A percentile compares a stretch with the other conserved stretches of the same genome.
These are phyloP conservation scores for Agrotis ipsilon DNA, from an alignment of 2,888 invertebrate species.

Conservation along the genomic window DNA sequence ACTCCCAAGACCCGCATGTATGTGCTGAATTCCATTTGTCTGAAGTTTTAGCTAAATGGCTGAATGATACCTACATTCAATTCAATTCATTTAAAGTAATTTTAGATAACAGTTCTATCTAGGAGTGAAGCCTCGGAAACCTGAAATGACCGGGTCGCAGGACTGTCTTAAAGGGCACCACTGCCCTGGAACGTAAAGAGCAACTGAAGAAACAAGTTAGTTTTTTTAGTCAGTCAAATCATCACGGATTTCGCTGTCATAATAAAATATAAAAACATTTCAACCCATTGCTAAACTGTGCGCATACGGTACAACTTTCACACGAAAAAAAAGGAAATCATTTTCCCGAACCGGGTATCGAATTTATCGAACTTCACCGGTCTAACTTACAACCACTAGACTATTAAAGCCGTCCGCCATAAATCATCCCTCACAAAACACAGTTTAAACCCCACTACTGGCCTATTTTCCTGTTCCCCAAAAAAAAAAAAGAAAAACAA, in stretches of 20 bases:
- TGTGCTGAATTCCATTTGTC: background rate
- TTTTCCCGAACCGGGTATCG: background rate
- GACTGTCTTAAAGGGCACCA: too few species aligned
- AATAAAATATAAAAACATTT: too few species aligned
- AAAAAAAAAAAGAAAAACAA: conserved; percentile 19
- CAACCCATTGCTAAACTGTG: too few species aligned
- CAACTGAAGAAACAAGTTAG: too few species aligned
- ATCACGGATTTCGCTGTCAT: too few species aligned
- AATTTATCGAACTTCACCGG: background rate
- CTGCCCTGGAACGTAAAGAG: too few species aligned
- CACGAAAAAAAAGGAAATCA: background rate
- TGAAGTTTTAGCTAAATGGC: background rate
- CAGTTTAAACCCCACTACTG: background rate
- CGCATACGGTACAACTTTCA: background rate
- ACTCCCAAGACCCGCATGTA: background rate
- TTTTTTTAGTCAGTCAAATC: too few species aligned
- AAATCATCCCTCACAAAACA: conserved; percentile 22
- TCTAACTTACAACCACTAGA: background rate
- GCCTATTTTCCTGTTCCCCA: conserved; percentile 15
- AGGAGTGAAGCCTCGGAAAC: too few species aligned
- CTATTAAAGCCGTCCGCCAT: background rate
- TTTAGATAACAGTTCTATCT: too few species aligned
- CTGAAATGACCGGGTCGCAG: too few species aligned
- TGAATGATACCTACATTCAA: background rate
- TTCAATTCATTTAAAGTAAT: too few species aligned